phyloP scores from a whole-genome alignment of 2,113 vertebrate genomes.

The Trogon melanurus region DNA sequence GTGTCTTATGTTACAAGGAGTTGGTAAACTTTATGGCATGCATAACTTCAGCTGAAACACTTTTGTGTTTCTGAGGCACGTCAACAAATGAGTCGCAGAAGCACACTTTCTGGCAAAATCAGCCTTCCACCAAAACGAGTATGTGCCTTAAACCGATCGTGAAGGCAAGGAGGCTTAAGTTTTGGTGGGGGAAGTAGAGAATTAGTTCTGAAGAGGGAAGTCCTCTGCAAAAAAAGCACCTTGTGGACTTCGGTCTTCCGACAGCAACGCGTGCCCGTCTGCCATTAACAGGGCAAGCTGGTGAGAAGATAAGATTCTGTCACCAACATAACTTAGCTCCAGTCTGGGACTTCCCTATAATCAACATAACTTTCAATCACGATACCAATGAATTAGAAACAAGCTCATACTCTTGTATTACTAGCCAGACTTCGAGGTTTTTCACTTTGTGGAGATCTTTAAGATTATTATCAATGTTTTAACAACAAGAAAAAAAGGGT shows the following conservation, averaged over 20 bases:
- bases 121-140: background rate
- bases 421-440: background rate
- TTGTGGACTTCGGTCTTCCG: background rate
- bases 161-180: background rate
- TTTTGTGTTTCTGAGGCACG: fast-evolving
- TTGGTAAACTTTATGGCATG: background rate
- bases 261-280: background rate
- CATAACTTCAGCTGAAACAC: background rate
- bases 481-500: background rate
- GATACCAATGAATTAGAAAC: background rate
- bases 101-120: background rate
- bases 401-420: background rate
- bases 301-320: background rate
- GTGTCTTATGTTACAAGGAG: background rate
- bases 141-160: background rate
- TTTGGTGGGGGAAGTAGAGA: background rate
- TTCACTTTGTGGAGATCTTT: background rate
- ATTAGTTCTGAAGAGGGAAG: background rate
- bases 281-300: background rate
- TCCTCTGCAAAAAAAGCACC: background rate
- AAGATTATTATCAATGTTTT: background rate
- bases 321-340: background rate
- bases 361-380: background rate
- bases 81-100: background rate
- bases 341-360: background rate